Evolutionary conservation across 2,113 vertebrate species (phyloP).

Genomic region (Odobenus rosmarus): DNA sequence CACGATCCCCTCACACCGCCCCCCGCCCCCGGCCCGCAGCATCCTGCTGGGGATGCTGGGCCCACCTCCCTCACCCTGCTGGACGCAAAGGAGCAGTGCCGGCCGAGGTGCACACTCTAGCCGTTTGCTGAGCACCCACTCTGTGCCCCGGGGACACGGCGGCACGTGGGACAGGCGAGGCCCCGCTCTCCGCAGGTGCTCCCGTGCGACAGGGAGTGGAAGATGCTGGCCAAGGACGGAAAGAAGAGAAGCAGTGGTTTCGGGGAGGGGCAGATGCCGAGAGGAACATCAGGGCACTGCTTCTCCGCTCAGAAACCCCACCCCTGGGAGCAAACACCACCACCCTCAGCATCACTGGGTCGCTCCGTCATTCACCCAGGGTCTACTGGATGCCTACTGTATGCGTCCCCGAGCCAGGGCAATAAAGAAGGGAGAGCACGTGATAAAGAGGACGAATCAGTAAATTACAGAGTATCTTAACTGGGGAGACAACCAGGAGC

Average conservation of each 20-base stretch:
- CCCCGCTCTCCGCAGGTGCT: not conserved
- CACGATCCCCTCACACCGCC: not conserved
- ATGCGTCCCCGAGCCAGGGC: not conserved
- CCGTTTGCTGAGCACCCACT: not conserved
- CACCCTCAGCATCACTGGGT: not conserved
- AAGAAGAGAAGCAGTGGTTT: not conserved
- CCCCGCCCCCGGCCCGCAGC: no score
- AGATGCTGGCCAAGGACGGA: not conserved
- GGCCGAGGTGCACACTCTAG: not conserved
- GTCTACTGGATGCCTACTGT: rapidly evolving
- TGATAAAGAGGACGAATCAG: not conserved
- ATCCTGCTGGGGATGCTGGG: not conserved
- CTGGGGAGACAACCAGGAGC: not conserved
- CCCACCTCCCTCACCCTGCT: not conserved
- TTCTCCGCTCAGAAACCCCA: not conserved
- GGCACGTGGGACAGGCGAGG: not conserved
- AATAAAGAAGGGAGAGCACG: not conserved
- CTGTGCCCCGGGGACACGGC: not conserved
- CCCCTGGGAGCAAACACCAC: not conserved
- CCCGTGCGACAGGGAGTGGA: not conserved
- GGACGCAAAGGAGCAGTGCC: rapidly evolving
- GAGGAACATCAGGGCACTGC: rapidly evolving
- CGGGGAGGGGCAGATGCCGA: rapidly evolving
- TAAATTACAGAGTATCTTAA: not conserved
- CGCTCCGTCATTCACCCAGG: not conserved